A percentile compares a stretch with the other conserved stretches of the same genome.
Conservation (phyloP, 2,888 invertebrate genomes). For the Scrobipalpa costella region DNA sequence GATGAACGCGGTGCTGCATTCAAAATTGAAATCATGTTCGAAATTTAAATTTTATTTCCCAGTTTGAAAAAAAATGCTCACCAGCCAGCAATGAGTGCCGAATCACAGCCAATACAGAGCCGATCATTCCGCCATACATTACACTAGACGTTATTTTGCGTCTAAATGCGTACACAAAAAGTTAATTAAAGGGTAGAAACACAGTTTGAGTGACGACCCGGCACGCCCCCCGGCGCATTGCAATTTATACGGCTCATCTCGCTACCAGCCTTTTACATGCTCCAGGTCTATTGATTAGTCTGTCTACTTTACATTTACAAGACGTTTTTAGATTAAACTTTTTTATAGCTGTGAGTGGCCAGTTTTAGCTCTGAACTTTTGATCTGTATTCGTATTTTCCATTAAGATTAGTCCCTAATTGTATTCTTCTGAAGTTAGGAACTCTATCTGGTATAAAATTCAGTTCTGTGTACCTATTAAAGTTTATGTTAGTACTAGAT, state of each 20-base stretch:
- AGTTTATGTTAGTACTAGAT: no score
- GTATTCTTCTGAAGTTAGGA: no score
- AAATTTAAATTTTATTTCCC: no score
- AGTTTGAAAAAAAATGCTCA: not conserved
- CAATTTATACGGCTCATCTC: slow-evolving; percentile 63
- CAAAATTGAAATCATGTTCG: no score
- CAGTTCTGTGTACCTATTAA: no score
- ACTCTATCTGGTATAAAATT: no score
- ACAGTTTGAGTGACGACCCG: slow-evolving; percentile 67
- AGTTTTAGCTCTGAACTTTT: no score
- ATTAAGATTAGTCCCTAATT: no score
- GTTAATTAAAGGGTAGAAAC: slow-evolving; percentile 68
- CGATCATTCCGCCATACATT: not conserved
- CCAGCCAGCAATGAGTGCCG: not conserved
- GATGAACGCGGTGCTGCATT: no score
- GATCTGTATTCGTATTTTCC: no score
- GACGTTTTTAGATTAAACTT: slow-evolving; percentile 18
- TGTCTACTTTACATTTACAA: slow-evolving; percentile 24
- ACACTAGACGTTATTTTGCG: slow-evolving; percentile 26
- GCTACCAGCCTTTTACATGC: slow-evolving; percentile 63
- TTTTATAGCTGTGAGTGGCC: not conserved
- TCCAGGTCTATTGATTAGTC: slow-evolving; percentile 47
- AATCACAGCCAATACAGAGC: not conserved
- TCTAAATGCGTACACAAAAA: slow-evolving; percentile 51
- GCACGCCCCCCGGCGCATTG: slow-evolving; percentile 65